These are phyloP conservation scores for Paedocypris micromegethes DNA, from an alignment of 2,797 vertebrate species.

Conservation along the genomic window DNA sequence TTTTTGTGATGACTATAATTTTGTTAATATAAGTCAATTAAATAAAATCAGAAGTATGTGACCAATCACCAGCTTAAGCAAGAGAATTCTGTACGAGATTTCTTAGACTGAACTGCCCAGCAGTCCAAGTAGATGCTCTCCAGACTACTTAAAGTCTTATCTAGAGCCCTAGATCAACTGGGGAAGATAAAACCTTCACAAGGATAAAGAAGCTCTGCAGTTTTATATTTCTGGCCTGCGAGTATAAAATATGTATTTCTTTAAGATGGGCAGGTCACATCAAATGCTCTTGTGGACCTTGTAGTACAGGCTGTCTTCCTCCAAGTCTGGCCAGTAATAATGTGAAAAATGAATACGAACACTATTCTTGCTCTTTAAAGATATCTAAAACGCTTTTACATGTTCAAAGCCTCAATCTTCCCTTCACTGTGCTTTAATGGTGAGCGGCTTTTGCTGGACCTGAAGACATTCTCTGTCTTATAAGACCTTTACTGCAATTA, in stretches of 20 bases:
- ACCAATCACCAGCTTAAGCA: background rate
- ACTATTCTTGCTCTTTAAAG: background rate
- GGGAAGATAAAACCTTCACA: constrained; percentile 24
- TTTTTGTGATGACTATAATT: too few species aligned
- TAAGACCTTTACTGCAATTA: background rate
- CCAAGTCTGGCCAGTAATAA: constrained; percentile 10
- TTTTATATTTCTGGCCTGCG: constrained; percentile 9
- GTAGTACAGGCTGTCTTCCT: background rate
- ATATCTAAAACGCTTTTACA: background rate
- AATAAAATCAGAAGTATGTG: background rate
- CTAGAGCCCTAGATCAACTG: constrained; percentile 11
- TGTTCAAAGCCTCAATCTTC: constrained; percentile 8
- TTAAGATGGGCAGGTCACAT: constrained; percentile 9
- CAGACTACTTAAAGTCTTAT: constrained; percentile 14
- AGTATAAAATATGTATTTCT: constrained; percentile 26
- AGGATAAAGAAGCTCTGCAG: constrained; percentile 5
- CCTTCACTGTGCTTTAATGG: background rate
- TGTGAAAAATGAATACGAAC: background rate
- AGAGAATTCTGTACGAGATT: constrained; percentile 1
- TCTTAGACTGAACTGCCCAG: constrained; percentile 1
- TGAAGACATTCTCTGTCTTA: constrained; percentile 13
- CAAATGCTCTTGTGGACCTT: constrained; percentile 1
- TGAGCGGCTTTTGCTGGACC: background rate
- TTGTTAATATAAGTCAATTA: too few species aligned
- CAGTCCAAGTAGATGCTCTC: constrained; percentile 6